Percentiles rank a stretch among this genome's conserved stretches.
These are phyloP conservation scores for Stigmatopora nigra DNA, from an alignment of 2,113 vertebrate species.

Conservation along the genomic window DNA sequence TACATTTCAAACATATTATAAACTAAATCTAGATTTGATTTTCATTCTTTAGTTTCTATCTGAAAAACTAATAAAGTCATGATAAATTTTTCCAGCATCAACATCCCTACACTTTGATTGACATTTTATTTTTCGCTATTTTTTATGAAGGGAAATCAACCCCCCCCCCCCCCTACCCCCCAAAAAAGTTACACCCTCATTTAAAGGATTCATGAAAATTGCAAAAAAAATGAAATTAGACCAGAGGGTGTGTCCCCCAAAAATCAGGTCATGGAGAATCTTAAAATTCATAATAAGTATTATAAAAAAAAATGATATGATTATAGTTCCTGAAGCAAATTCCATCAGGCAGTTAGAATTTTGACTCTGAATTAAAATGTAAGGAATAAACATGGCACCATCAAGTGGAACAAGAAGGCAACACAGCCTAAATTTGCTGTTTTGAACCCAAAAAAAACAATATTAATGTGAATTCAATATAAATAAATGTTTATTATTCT, in stretches of 20 bases:
- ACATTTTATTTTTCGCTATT: too few species aligned
- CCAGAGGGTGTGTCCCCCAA: background rate
- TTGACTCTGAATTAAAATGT: background rate
- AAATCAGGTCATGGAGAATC: background rate
- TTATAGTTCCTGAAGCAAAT: background rate
- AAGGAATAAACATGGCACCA: background rate
- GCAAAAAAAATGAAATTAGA: background rate
- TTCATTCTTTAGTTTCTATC: too few species aligned
- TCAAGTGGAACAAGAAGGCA: background rate
- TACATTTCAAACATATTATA: too few species aligned
- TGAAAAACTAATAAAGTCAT: too few species aligned
- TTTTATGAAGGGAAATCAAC: too few species aligned
- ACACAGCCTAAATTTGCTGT: background rate
- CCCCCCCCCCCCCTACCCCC: too few species aligned
- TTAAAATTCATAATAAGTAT: background rate
- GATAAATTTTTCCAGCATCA: too few species aligned
- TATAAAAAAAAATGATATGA: background rate
- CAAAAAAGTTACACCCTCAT: too few species aligned
- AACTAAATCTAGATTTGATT: too few species aligned
- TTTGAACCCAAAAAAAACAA: background rate
- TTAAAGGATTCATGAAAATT: background rate
- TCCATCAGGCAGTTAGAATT: background rate
- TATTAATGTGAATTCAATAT: background rate
- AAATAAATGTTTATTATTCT: background rate
- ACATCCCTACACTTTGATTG: too few species aligned